Conservation (phyloP, 2,797 vertebrate species). For the Sparidentex hasta region DNA sequence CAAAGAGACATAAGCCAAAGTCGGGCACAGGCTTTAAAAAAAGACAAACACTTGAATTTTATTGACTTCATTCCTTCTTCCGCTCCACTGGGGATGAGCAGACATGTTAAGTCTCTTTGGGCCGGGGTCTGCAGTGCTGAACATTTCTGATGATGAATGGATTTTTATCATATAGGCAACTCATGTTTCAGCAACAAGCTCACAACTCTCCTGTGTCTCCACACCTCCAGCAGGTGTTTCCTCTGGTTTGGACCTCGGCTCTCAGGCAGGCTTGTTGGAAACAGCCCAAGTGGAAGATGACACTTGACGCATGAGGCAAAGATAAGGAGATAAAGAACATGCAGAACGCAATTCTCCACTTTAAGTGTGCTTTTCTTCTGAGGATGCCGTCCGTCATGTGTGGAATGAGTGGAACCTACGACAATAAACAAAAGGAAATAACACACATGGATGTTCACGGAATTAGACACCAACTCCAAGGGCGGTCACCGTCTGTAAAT, state of each 20-base stretch:
- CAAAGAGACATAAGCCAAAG: constrained; percentile 2
- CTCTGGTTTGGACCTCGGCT: not conserved
- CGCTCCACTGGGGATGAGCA: not conserved
- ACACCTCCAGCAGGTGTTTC: not conserved
- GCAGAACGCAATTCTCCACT: not conserved
- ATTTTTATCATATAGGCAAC: too few species aligned
- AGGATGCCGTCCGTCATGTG: not conserved
- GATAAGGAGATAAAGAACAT: not conserved
- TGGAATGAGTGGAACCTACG: not conserved
- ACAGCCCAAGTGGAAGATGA: not conserved
- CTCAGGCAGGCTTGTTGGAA: not conserved
- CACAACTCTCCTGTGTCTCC: not conserved
- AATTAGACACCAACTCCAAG: constrained; percentile 24
- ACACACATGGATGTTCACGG: not conserved
- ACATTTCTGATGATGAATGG: too few species aligned
- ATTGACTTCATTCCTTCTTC: constrained; percentile 10
- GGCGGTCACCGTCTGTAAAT: constrained; percentile 23
- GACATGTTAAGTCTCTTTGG: not conserved
- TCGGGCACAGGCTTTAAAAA: constrained; percentile 20
- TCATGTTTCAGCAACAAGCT: too few species aligned
- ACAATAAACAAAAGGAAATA: not conserved
- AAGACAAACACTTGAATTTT: constrained; percentile 12
- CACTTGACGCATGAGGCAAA: not conserved
- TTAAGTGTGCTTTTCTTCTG: not conserved
- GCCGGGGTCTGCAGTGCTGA: too few species aligned